Conservation (phyloP, 2,888 invertebrate genomes). For the Sphaerolaimus hirsutus region DNA sequence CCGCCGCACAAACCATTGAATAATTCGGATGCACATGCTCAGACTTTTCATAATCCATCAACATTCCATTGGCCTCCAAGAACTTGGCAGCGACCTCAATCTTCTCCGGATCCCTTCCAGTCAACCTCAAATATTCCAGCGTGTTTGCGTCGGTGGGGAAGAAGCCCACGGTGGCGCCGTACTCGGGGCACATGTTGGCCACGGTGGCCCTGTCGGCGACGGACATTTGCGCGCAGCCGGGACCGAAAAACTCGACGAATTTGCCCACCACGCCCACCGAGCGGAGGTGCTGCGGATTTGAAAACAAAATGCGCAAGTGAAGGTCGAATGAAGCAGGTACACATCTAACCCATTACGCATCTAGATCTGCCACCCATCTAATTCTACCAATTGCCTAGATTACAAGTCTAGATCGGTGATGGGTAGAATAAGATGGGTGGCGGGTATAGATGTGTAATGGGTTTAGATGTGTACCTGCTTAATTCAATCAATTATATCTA, state of each 20-base stretch:
- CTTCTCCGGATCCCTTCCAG: slow-evolving; percentile 40
- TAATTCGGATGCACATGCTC: too few relatives aligned
- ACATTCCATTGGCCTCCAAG: slow-evolving; percentile 51
- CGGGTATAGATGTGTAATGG: too few relatives aligned
- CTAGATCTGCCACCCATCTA: too few relatives aligned
- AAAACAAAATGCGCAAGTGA: too few relatives aligned
- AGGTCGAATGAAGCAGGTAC: too few relatives aligned
- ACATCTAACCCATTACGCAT: too few relatives aligned
- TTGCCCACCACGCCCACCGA: slow-evolving; percentile 87
- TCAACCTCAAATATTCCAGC: slow-evolving; percentile 57
- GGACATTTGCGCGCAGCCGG: slow-evolving; percentile 63
- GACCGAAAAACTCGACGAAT: slow-evolving; percentile 93
- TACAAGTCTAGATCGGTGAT: too few relatives aligned
- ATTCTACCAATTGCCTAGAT: too few relatives aligned
- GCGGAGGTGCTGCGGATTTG: slow-evolving; percentile 56
- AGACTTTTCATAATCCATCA: slow-evolving; percentile 55
- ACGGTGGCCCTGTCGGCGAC: slow-evolving; percentile 92
- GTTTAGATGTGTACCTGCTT: too few relatives aligned
- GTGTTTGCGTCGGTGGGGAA: slow-evolving; percentile 43
- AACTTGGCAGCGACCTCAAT: slow-evolving; percentile 48
- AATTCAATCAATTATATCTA: too few relatives aligned
- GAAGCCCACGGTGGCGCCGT: slow-evolving; percentile 53
- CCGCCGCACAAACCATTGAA: too few relatives aligned
- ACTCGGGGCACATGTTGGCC: slow-evolving; percentile 95
- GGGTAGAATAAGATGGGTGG: too few relatives aligned